These are phyloP conservation scores for Corythoichthys haematopterus DNA, from an alignment of 2,113 vertebrate species.

Conservation along the genomic window DNA sequence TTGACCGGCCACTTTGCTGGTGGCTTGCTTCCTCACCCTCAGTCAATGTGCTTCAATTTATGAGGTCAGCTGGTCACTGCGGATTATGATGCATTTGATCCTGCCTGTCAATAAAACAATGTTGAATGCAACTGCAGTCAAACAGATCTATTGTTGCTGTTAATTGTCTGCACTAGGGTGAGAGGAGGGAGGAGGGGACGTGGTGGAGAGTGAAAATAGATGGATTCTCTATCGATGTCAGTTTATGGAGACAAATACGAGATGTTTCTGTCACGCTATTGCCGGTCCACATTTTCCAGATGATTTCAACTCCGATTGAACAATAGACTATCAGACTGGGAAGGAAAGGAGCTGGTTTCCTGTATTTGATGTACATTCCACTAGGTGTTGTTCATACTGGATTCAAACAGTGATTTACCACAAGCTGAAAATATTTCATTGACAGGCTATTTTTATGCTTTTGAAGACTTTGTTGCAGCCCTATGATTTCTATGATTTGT, in stretches of 20 bases:
- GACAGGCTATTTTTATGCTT: neutral
- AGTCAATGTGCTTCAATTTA: slow-evolving; percentile 42
- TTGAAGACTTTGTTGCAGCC: neutral
- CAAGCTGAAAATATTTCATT: neutral
- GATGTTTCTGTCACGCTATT: slow-evolving; percentile 25
- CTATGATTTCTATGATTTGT: neutral
- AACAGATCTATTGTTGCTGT: slow-evolving; percentile 40
- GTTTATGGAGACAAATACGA: slow-evolving; percentile 2
- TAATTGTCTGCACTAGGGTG: slow-evolving; percentile 32
- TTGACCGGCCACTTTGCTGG: neutral
- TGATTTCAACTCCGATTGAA: slow-evolving; percentile 8
- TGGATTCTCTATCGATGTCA: slow-evolving; percentile 38
- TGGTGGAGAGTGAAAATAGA: slow-evolving; percentile 20
- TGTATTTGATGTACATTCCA: neutral
- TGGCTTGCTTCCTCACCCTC: slow-evolving; percentile 7
- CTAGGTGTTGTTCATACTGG: neutral
- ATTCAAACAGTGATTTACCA: neutral
- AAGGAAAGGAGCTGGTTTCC: neutral
- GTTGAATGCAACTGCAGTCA: slow-evolving; percentile 18
- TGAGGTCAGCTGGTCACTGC: slow-evolving; percentile 32
- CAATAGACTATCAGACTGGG: slow-evolving; percentile 3
- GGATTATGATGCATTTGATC: slow-evolving; percentile 55
- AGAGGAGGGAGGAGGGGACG: slow-evolving; percentile 3
- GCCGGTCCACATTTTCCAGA: slow-evolving; percentile 14
- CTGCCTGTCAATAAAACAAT: slow-evolving; percentile 44